These are phyloP conservation scores for Chrysodeixis includens DNA, from an alignment of 2,888 invertebrate species.

Conservation along the genomic window DNA sequence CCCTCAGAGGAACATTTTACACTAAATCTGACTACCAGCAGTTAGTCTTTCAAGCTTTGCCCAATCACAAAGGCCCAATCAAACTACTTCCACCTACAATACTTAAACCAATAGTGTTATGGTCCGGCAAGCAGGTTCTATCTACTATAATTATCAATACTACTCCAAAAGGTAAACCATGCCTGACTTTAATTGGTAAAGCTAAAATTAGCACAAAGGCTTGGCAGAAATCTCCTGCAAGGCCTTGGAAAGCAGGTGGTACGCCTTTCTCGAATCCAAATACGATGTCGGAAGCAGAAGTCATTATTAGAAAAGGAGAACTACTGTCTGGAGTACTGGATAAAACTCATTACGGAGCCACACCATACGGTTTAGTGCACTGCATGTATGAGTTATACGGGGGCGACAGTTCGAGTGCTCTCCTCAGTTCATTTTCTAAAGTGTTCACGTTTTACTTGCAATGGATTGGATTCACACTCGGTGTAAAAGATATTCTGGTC, in stretches of 20 bases:
- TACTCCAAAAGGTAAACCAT: conserved; percentile 91
- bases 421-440: conserved; percentile 97
- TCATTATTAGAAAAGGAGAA: conserved; percentile 96
- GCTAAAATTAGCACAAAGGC: conserved; percentile 88
- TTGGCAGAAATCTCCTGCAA: conserved; percentile 89
- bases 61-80: conserved; percentile 91
- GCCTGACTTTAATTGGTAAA: conserved; percentile 78
- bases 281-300: conserved; percentile 96
- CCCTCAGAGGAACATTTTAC: conserved; percentile 96
- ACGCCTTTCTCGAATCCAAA: conserved; percentile 86
- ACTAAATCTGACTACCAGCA: conserved; percentile 95
- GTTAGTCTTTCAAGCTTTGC: conserved; percentile 95
- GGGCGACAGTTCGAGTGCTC: conserved; percentile 93
- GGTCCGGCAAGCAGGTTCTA: conserved; percentile 99
- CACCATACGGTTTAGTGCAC: conserved; percentile 98
- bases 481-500: conserved; percentile 98
- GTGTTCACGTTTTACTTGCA: conserved; percentile 97
- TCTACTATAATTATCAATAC: conserved; percentile 96
- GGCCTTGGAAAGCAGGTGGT: conserved; percentile 92
- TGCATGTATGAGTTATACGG: conserved; percentile 98
- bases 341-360: conserved; percentile 98
- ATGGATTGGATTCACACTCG: conserved; percentile 97
- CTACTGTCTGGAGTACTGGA: conserved; percentile 97
- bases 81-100: conserved; percentile 95
- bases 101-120: conserved; percentile 95